Percentiles rank a stretch among this genome's conserved stretches.
These are phyloP conservation scores for Tragelaphus imberbis DNA, from an alignment of 2,113 vertebrate genomes.

Conservation along the genomic window DNA sequence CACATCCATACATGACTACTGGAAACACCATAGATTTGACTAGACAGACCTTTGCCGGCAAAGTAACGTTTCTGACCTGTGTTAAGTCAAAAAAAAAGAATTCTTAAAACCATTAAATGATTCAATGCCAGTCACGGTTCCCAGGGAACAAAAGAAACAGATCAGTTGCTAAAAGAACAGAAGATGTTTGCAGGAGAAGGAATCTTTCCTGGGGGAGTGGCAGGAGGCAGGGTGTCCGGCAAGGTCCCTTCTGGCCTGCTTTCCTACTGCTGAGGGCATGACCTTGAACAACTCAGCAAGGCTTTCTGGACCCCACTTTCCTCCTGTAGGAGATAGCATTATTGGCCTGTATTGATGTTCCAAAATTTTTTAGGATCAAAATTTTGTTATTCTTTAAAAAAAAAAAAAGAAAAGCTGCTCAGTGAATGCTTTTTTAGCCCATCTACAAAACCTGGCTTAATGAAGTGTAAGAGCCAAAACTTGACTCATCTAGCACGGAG, in stretches of 20 bases:
- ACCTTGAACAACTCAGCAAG: neutral
- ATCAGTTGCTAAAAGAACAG: neutral
- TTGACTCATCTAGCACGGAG: neutral
- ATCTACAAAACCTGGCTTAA: neutral
- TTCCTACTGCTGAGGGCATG: no score
- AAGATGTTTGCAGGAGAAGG: neutral
- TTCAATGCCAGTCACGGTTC: fast-evolving
- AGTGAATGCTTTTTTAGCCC: neutral
- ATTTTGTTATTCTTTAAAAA: neutral
- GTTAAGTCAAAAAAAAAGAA: neutral
- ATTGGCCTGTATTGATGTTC: neutral
- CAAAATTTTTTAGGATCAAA: neutral
- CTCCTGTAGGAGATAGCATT: neutral
- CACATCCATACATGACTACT: neutral
- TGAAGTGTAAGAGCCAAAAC: neutral
- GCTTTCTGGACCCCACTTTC: neutral
- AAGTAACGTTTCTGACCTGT: neutral
- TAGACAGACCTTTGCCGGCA: neutral
- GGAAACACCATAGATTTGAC: neutral
- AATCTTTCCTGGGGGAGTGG: no score
- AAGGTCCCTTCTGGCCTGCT: neutral
- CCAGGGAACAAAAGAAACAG: neutral
- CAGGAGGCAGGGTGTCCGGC: fast-evolving
- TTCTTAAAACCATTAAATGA: neutral
- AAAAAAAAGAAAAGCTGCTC: neutral